Conservation (phyloP, 2,113 vertebrate species). For the Neofelis nebulosa region DNA sequence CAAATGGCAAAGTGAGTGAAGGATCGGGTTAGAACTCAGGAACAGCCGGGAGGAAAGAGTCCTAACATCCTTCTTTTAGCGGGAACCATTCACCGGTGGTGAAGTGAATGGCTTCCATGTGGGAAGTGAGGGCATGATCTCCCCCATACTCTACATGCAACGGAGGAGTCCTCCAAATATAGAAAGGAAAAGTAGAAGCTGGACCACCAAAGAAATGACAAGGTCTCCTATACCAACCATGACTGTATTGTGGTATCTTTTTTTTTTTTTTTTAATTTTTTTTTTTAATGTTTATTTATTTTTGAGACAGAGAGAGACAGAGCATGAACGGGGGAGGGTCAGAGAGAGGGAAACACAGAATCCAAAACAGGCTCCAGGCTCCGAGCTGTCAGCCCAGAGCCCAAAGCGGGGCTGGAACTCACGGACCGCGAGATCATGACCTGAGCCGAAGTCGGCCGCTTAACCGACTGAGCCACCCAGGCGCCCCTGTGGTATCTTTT, state of each 20-base stretch:
- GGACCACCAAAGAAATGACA: background rate
- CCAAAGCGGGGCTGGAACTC: accelerated
- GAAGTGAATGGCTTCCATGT: background rate
- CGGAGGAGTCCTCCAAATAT: background rate
- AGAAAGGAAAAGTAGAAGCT: background rate
- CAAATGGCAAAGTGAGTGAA: background rate
- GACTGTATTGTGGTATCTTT: background rate
- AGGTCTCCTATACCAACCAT: no score
- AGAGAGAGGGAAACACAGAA: no score
- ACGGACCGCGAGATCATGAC: no score
- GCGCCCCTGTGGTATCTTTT: background rate
- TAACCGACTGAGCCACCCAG: no score
- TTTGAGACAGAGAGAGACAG: no score
- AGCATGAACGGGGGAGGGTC: no score
- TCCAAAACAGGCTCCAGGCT: no score
- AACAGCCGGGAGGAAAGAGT: background rate
- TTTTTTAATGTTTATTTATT: no score
- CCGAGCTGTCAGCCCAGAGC: no score
- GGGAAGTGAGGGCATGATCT: accelerated
- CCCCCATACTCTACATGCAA: accelerated
- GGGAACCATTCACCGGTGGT: background rate
- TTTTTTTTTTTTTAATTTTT: no score
- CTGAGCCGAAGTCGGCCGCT: no score
- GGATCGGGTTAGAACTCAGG: background rate
- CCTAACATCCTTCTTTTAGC: background rate